Evolutionary conservation across 2,797 vertebrate genomes (phyloP).

Genomic region (Mormyrops attenuatus): DNA sequence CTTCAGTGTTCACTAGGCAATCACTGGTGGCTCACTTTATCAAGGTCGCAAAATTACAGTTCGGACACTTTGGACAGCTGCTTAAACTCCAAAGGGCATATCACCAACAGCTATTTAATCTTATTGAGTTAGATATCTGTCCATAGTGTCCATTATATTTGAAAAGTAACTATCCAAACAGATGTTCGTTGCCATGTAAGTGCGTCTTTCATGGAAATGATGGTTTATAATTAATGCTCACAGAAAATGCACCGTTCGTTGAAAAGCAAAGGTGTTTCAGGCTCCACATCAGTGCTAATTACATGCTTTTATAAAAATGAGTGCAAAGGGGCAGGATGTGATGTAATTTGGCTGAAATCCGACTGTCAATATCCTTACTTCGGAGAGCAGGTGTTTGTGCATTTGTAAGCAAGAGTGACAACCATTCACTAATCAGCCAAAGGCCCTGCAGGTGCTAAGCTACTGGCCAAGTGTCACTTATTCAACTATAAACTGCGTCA

Average conservation of each 20-base stretch:
- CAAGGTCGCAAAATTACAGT: background rate
- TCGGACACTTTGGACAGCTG: background rate
- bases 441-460: background rate
- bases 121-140: slow-evolving; percentile 12
- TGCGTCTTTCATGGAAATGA: background rate
- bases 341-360: slow-evolving; percentile 9
- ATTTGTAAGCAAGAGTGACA: slow-evolving; percentile 6
- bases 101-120: background rate
- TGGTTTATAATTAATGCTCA: background rate
- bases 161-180: background rate
- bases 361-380: slow-evolving; percentile 9
- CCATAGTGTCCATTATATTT: background rate
- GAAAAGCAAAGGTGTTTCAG: slow-evolving; percentile 13
- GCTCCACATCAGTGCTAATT: slow-evolving; percentile 12
- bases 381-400: slow-evolving; percentile 12
- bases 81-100: background rate
- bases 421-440: background rate
- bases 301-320: slow-evolving; percentile 19
- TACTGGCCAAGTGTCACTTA: slow-evolving; percentile 6
- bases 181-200: background rate
- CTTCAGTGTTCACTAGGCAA: background rate
- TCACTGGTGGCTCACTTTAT: background rate
- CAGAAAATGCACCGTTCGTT: background rate
- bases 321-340: slow-evolving; percentile 1
- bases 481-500: background rate